Evolutionary conservation across 2,888 invertebrate genomes (phyloP).

Genomic region (Drosophila incognita): DNA sequence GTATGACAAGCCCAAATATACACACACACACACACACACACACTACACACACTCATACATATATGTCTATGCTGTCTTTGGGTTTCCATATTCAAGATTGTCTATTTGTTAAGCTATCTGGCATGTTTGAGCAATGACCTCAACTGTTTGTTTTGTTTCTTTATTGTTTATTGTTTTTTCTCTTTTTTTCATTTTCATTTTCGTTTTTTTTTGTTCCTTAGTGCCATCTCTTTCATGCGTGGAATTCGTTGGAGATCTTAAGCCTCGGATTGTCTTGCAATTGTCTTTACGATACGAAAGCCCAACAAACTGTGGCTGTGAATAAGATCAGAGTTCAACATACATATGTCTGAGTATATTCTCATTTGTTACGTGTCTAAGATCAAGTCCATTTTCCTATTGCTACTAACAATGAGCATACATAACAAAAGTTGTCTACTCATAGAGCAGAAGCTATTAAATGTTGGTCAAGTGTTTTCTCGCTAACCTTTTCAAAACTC

Average conservation of each 20-base stretch:
- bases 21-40: background rate
- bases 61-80: conserved; percentile 12
- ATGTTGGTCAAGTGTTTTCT: conserved; percentile 52
- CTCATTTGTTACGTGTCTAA: background rate
- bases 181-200: conserved; percentile 9
- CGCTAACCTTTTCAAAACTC: conserved; percentile 38
- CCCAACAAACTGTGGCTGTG: conserved; percentile 24
- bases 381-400: conserved; percentile 14
- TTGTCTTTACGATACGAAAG: conserved; percentile 1
- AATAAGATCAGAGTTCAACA: conserved; percentile 37
- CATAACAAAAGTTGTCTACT: conserved; percentile 5
- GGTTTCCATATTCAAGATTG: conserved; percentile 36
- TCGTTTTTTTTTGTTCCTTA: conserved; percentile 1
- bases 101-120: conserved; percentile 45
- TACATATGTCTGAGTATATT: conserved; percentile 1
- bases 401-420: conserved; percentile 18
- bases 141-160: conserved; percentile 57
- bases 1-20: conserved; percentile 23
- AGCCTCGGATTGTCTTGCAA: conserved; percentile 16
- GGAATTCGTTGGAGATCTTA: conserved; percentile 41
- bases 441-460: conserved; percentile 31
- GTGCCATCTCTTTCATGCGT: conserved; percentile 34
- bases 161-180: conserved; percentile 52
- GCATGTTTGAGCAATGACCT: conserved; percentile 68
- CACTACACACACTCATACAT: background rate